Evolutionary conservation across 2,888 invertebrate genomes (phyloP).

Genomic region (Volucella inanis): DNA sequence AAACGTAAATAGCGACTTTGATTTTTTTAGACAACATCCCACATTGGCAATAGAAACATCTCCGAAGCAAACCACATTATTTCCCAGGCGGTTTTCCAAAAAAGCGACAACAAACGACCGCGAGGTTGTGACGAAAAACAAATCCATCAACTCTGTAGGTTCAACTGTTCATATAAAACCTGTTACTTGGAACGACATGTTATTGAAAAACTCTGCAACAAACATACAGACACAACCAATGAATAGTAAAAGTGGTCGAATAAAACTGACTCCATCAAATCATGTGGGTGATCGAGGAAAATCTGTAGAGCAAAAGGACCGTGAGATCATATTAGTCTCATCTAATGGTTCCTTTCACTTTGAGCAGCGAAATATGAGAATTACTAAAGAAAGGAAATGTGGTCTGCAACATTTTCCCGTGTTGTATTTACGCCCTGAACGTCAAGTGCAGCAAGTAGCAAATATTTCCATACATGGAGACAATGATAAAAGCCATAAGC

Average conservation of each 20-base stretch:
- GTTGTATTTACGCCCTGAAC: constrained; percentile 53
- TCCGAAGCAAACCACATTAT: constrained; percentile 29
- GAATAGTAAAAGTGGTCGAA: neutral
- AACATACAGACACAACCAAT: neutral
- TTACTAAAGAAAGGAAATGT: constrained; percentile 31
- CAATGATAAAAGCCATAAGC: neutral
- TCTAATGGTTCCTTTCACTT: constrained; percentile 24
- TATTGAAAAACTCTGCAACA: neutral
- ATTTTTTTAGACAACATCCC: constrained; percentile 54
- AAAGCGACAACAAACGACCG: neutral
- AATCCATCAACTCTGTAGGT: constrained; percentile 20
- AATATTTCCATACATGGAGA: constrained; percentile 43
- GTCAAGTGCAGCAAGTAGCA: constrained; percentile 39
- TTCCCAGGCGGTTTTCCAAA: constrained; percentile 39
- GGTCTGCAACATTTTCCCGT: constrained; percentile 50
- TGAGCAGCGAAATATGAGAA: neutral
- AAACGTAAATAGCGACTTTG: neutral
- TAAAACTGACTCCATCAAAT: neutral
- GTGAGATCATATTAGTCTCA: constrained; percentile 9
- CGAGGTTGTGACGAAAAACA: neutral
- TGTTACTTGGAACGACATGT: constrained; percentile 47
- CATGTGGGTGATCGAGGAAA: neutral
- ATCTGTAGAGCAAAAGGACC: neutral
- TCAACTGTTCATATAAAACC: neutral
- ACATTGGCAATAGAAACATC: constrained; percentile 28